These are phyloP conservation scores for Pangasianodon gigas DNA, from an alignment of 2,113 vertebrate species.

Conservation along the genomic window DNA sequence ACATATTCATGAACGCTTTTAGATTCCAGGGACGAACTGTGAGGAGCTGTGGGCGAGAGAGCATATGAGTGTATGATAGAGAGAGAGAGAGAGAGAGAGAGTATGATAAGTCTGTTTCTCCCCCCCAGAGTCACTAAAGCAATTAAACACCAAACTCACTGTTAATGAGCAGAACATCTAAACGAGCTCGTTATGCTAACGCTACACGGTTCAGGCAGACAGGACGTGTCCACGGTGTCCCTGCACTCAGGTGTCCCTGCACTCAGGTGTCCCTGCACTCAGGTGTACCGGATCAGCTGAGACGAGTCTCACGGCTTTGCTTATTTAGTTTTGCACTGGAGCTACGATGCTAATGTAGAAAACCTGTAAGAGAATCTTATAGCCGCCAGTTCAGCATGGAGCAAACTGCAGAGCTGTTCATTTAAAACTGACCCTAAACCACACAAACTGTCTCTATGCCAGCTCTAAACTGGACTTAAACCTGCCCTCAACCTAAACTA, in stretches of 20 bases:
- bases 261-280: too few species aligned
- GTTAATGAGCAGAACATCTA: conserved; percentile 5
- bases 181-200: background rate
- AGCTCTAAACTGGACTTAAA: background rate
- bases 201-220: background rate
- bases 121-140: conserved; percentile 29
- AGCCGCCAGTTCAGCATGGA: background rate
- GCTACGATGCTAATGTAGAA: background rate
- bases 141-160: conserved; percentile 24
- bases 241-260: too few species aligned
- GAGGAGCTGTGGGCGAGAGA: background rate
- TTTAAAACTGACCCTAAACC: background rate
- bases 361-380: background rate
- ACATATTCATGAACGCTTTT: background rate
- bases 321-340: background rate
- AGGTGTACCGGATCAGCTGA: background rate
- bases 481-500: background rate
- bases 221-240: background rate
- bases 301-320: background rate
- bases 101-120: conserved; percentile 24
- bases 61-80: background rate
- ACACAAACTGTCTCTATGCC: background rate
- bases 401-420: background rate
- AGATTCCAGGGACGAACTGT: background rate
- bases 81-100: background rate